Evolutionary conservation across 2,113 vertebrate species (phyloP), one percentile per base, ranked within the genome.

Genomic region (Cyanoramphus novaezelandiae): DNA sequence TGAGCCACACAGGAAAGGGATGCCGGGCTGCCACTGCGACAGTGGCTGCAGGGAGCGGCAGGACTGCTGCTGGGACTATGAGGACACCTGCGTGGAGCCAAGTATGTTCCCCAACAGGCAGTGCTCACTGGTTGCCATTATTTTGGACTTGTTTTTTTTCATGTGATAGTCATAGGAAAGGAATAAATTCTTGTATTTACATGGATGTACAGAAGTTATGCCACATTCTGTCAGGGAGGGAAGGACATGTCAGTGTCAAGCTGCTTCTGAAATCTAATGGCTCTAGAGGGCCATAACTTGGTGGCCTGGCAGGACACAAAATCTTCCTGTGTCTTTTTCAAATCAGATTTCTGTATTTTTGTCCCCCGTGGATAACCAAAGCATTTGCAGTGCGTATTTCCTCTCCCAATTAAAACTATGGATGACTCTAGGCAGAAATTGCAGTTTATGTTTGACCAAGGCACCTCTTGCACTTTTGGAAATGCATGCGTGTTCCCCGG

Each of bases 41-140:
- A 19, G 21, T 0, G 29, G 25, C 25, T 98, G 98, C 77, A 77
- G 29, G 41, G 75, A 70, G 5, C 96, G 90, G 43, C 70, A 29
- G 4, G 95, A 97, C 57, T 98, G 98, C 91, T 98, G 98, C 92
- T 98, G 96, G 97, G 98, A 98, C 93, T 98, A 98, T 7, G 86
- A 97, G 64, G 95, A 95, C 17, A 47, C 90, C 55, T 98, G 98
- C 6, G 52, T 98, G 74, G 50, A 95, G 69, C 95, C 98, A 97
- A 96, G 98, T 98, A 98, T 2, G 98, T 91, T 43, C 71, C 31
- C 13, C 10, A 23, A 44, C 23, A 71, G 63, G 17, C 78, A 46
- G 11, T 35, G 27, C 55, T 84, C 31, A 7, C 68, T 53, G 65
- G 6, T 52, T 19, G 68, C 37, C 39, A 37, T 68, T 69, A 76